Percentiles rank a stretch among this genome's conserved stretches.
These are phyloP conservation scores for Himalopsyche japonica DNA, from an alignment of 2,888 invertebrate genomes.

Conservation along the genomic window DNA sequence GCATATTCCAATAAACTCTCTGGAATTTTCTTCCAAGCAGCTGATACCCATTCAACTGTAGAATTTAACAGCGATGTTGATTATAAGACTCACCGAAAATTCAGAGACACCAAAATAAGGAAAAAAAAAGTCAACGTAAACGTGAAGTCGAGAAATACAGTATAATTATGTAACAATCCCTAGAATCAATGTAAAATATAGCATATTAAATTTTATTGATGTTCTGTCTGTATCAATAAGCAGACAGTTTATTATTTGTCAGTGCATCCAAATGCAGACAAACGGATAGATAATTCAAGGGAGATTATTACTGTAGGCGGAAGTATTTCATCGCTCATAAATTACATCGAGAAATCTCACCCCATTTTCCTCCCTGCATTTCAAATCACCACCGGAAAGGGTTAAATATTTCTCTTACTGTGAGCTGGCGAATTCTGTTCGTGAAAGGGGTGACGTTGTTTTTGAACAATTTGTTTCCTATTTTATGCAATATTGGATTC, in stretches of 20 bases:
- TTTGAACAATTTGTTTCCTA: neutral
- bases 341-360: slow-evolving; percentile 23
- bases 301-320: slow-evolving; percentile 34
- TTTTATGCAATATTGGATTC: too few species aligned
- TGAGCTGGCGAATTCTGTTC: slow-evolving; percentile 4
- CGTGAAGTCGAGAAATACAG: too few species aligned
- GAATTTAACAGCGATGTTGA: too few species aligned
- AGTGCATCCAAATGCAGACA: slow-evolving; percentile 6
- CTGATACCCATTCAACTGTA: too few species aligned
- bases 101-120: too few species aligned
- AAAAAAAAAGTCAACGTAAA: too few species aligned
- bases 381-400: slow-evolving; percentile 40
- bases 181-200: too few species aligned
- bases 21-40: too few species aligned
- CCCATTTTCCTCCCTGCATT: slow-evolving; percentile 6
- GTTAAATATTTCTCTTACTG: slow-evolving; percentile 31
- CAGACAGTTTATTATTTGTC: neutral
- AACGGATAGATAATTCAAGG: slow-evolving; percentile 36
- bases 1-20: too few species aligned
- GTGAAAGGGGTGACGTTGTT: neutral
- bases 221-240: neutral
- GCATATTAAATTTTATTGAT: too few species aligned
- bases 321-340: slow-evolving; percentile 40
- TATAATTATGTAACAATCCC: too few species aligned
- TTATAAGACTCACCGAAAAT: too few species aligned